These are phyloP conservation scores for Desmophyllum pertusum DNA, from an alignment of 92 coral and sea anemone genomes.

Conservation along the genomic window DNA sequence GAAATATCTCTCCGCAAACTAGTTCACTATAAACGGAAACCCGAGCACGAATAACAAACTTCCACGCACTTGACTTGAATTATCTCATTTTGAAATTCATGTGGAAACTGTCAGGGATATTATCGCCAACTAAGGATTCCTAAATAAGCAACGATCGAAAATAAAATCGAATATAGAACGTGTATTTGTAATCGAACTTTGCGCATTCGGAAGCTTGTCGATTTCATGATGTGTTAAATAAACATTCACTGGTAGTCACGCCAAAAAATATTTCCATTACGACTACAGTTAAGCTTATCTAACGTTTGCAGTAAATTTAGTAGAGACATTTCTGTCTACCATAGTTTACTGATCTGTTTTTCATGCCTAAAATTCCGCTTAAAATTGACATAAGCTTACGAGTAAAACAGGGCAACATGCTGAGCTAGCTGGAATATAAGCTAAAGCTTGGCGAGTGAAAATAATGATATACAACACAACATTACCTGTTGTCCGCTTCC, in stretches of 20 bases:
- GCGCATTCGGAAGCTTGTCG: background rate
- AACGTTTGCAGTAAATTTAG: background rate
- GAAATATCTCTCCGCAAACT: background rate
- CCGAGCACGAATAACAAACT: background rate
- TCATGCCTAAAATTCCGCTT: background rate
- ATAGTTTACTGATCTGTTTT: background rate
- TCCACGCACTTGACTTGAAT: background rate
- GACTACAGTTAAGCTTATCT: too few species aligned
- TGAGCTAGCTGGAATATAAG: background rate
- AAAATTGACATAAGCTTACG: background rate
- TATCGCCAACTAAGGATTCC: too few species aligned
- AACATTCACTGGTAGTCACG: too few species aligned
- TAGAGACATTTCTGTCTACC: background rate
- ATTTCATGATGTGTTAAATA: too few species aligned
- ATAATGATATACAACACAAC: background rate
- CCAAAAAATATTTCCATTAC: too few species aligned
- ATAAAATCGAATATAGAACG: too few species aligned
- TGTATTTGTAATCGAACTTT: too few species aligned
- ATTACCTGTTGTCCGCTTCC: constrained; percentile 97
- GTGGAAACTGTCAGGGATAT: background rate
- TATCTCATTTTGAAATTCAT: background rate
- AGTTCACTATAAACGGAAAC: background rate
- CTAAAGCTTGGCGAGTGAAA: background rate
- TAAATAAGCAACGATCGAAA: too few species aligned
- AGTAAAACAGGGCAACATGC: background rate